A percentile compares a stretch with the other conserved stretches of the same genome.
Evolutionary conservation across 2,888 invertebrate genomes (phyloP).

Genomic region (Agrotis puta): DNA sequence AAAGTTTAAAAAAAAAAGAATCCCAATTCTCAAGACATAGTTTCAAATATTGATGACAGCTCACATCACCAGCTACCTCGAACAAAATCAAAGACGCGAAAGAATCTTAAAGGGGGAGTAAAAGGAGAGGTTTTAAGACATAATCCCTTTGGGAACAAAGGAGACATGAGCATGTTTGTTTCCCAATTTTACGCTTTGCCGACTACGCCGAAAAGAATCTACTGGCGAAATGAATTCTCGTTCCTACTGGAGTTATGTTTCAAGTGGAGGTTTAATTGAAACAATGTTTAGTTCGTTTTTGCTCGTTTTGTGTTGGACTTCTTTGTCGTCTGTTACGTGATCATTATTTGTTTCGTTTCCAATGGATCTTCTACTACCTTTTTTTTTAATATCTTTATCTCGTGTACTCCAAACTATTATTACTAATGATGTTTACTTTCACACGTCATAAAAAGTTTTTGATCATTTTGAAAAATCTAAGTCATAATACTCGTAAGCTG

Average conservation of each 20-base stretch:
- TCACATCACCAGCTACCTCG: conserved; percentile 45
- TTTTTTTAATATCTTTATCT: background rate
- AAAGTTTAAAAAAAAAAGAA: too few relatives aligned
- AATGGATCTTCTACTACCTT: background rate
- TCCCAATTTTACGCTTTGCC: conserved; percentile 85
- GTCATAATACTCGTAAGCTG: too few relatives aligned
- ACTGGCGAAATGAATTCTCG: conserved; percentile 74
- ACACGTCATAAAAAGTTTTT: too few relatives aligned
- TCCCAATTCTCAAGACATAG: conserved; percentile 26
- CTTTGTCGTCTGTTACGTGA: conserved; percentile 28
- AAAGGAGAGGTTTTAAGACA: conserved; percentile 72
- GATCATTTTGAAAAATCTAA: too few relatives aligned
- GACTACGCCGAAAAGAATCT: conserved; percentile 76
- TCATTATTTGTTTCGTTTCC: conserved; percentile 26
- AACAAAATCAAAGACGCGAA: conserved; percentile 64
- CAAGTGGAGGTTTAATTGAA: conserved; percentile 65
- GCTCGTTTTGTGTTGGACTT: conserved; percentile 27
- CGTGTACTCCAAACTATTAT: background rate
- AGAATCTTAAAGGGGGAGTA: conserved; percentile 66
- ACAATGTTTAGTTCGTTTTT: conserved; percentile 35
- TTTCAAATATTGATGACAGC: conserved; percentile 56
- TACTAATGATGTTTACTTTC: too few relatives aligned
- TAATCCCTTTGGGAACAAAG: conserved; percentile 77
- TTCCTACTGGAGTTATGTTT: conserved; percentile 56
- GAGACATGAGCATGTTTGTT: conserved; percentile 80